phyloP scores from a whole-genome alignment of 2,797 vertebrate species.

The Melanotaenia boesemani region DNA sequence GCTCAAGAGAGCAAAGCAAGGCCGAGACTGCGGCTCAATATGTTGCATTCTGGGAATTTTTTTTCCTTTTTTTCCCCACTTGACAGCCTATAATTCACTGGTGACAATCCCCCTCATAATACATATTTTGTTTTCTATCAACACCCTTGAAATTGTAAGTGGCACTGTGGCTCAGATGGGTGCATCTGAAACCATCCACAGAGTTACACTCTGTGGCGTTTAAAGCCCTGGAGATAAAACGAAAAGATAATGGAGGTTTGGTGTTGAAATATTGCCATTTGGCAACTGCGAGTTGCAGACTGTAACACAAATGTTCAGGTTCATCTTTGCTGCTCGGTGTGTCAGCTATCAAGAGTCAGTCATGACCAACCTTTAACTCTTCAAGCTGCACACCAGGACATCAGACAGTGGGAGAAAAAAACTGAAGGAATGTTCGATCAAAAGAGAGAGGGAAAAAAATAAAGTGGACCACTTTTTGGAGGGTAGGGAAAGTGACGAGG shows the following conservation, averaged over 20 bases:
- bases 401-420: conserved; percentile 45
- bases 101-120: conserved; percentile 75
- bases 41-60: conserved; percentile 70
- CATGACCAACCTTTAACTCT: conserved; percentile 63
- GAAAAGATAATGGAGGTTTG: conserved; percentile 64
- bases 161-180: conserved; percentile 66
- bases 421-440: conserved; percentile 72
- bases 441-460: conserved; percentile 39
- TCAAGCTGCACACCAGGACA: conserved; percentile 33
- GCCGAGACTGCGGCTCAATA: conserved; percentile 70
- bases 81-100: conserved; percentile 76
- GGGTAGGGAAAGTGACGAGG: conserved; percentile 69
- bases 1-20: conserved; percentile 77
- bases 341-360: conserved; percentile 31
- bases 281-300: conserved; percentile 48
- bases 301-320: conserved; percentile 50
- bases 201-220: conserved; percentile 61
- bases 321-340: conserved; percentile 38
- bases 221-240: conserved; percentile 67
- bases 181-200: conserved; percentile 60
- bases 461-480: conserved; percentile 59
- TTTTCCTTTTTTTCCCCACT: conserved; percentile 55
- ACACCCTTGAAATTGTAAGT: conserved; percentile 78
- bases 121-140: conserved; percentile 83
- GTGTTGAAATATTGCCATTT: conserved; percentile 59